Conservation (phyloP, 2,797 vertebrate genomes). For the Thamnophis elegans region DNA sequence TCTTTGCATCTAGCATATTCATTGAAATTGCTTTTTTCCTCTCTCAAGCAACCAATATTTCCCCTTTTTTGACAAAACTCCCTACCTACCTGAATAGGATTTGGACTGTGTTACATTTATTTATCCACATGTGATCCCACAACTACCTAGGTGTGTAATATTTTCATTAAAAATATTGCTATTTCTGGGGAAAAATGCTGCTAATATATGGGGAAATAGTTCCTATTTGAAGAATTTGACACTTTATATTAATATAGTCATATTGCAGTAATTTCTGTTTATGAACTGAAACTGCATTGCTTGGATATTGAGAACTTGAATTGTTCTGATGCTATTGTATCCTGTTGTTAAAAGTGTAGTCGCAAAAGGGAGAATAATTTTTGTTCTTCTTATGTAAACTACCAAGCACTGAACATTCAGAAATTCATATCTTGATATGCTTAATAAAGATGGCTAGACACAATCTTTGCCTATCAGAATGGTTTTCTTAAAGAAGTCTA, state of each 20-base stretch:
- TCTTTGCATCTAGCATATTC: background rate
- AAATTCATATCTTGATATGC: background rate
- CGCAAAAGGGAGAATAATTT: conserved; percentile 8
- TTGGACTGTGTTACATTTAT: conserved; percentile 36
- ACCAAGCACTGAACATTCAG: background rate
- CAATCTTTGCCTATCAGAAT: background rate
- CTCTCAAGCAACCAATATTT: conserved; percentile 9
- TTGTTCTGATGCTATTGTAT: background rate
- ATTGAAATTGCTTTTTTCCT: background rate
- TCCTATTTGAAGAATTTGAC: conserved; percentile 10
- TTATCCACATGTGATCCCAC: conserved; percentile 17
- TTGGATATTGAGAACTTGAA: conserved; percentile 34
- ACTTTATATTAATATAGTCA: conserved; percentile 5
- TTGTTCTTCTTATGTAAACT: conserved; percentile 5
- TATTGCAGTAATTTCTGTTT: conserved; percentile 37
- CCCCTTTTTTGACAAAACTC: conserved; percentile 3
- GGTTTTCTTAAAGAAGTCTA: background rate
- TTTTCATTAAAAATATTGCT: conserved; percentile 41
- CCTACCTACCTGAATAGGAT: conserved; percentile 33
- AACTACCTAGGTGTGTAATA: conserved; percentile 19
- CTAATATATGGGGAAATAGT: conserved; percentile 22
- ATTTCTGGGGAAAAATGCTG: conserved; percentile 26
- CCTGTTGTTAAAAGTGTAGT: background rate
- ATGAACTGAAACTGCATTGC: background rate
- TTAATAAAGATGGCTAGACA: conserved; percentile 10